These are phyloP conservation scores for Mesorhabditis sp. DNA, from an alignment of 2,888 invertebrate genomes.

Conservation along the genomic window DNA sequence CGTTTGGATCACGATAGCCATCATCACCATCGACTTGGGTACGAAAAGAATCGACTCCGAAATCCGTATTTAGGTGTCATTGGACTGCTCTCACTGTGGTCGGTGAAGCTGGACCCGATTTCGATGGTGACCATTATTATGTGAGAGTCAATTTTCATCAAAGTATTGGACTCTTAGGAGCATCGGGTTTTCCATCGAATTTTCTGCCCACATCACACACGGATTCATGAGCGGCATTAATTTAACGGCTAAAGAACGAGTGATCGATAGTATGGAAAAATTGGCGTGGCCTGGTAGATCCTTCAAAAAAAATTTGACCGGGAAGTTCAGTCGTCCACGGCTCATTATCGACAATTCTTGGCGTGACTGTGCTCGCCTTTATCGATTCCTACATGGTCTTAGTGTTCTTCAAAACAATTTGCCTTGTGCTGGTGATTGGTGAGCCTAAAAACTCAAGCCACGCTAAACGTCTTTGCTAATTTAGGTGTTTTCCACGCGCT, in stretches of 20 bases:
- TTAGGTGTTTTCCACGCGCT: constrained; percentile 87
- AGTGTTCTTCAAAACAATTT: constrained; percentile 92
- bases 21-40: constrained; percentile 67
- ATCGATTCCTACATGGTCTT: constrained; percentile 83
- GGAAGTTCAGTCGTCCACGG: constrained; percentile 73
- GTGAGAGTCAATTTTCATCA: constrained; percentile 60
- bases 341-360: constrained; percentile 82
- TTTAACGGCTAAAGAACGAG: constrained; percentile 68
- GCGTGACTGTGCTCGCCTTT: constrained; percentile 78
- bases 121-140: constrained; percentile 94
- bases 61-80: constrained; percentile 69
- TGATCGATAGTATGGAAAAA: constrained; percentile 55
- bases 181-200: constrained; percentile 53
- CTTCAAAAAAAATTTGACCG: not conserved
- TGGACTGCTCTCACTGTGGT: constrained; percentile 92
- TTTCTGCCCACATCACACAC: constrained; percentile 81
- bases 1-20: constrained; percentile 83
- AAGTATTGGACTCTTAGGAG: constrained; percentile 62
- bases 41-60: constrained; percentile 10
- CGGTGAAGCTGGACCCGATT: constrained; percentile 76
- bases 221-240: constrained; percentile 76
- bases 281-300: constrained; percentile 55
- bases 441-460: constrained; percentile 3
- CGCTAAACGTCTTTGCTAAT: not conserved
- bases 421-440: constrained; percentile 69